These are phyloP conservation scores for Acanthosoma haemorrhoidale DNA, from an alignment of 2,888 invertebrate species.

Conservation along the genomic window DNA sequence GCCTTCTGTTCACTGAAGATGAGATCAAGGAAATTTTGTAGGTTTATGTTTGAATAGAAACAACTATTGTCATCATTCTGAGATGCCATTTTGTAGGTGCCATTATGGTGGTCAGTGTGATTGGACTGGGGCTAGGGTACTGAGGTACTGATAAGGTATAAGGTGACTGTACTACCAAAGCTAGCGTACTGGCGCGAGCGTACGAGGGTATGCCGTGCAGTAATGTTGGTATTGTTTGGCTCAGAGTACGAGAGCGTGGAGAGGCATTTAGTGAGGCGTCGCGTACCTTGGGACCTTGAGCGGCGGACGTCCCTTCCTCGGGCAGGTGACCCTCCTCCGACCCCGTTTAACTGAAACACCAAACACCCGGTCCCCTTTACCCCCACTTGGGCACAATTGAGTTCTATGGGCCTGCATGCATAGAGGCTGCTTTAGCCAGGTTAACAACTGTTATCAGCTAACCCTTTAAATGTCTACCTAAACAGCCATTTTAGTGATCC, in stretches of 20 bases:
- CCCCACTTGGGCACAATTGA: neutral
- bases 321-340: slow-evolving; percentile 54
- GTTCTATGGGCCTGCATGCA: neutral
- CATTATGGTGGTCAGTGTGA: slow-evolving; percentile 28
- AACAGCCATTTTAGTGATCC: too few species aligned
- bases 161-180: slow-evolving; percentile 86
- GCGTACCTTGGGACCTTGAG: slow-evolving; percentile 90
- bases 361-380: slow-evolving; percentile 27
- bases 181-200: slow-evolving; percentile 89
- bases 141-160: slow-evolving; percentile 47
- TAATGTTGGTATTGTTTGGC: slow-evolving; percentile 42
- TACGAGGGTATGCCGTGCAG: slow-evolving; percentile 54
- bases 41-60: too few species aligned
- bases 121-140: slow-evolving; percentile 7
- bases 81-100: slow-evolving; percentile 36
- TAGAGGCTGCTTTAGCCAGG: too few species aligned
- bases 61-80: neutral
- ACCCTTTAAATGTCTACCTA: too few species aligned
- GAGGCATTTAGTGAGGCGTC: slow-evolving; percentile 80
- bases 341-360: slow-evolving; percentile 38
- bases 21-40: too few species aligned
- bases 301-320: slow-evolving; percentile 59
- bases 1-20: too few species aligned
- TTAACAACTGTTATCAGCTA: too few species aligned
- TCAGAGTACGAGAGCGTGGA: slow-evolving; percentile 80